Evolutionary conservation across 2,888 invertebrate species (phyloP).

Genomic region (Diadromus collaris): DNA sequence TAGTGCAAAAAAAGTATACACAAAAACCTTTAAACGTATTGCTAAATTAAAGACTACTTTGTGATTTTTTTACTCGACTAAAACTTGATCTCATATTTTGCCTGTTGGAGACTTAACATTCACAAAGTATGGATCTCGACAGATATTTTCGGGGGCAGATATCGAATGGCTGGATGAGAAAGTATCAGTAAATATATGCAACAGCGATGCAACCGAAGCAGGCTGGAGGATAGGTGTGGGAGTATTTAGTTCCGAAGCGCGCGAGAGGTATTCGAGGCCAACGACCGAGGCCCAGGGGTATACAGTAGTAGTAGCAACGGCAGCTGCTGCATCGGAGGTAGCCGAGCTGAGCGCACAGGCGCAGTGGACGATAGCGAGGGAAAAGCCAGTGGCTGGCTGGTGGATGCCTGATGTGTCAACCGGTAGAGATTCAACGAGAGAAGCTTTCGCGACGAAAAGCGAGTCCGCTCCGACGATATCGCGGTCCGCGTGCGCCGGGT

Average conservation of each 20-base stretch:
- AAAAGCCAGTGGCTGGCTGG: conserved; percentile 45
- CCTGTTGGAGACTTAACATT: too few relatives aligned
- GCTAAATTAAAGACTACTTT: background rate
- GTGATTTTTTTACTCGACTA: background rate
- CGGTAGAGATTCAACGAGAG: conserved; percentile 47
- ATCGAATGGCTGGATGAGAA: conserved; percentile 15
- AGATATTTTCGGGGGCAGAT: background rate
- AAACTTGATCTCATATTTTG: background rate
- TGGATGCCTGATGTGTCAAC: conserved; percentile 53
- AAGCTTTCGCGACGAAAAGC: conserved; percentile 46
- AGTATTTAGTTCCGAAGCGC: conserved; percentile 41
- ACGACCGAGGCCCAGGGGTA: conserved; percentile 48
- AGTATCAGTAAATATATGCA: conserved; percentile 12
- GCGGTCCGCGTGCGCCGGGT: conserved; percentile 55
- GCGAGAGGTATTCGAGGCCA: conserved; percentile 44
- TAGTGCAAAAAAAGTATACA: too few relatives aligned
- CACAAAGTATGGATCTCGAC: background rate
- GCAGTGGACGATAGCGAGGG: conserved; percentile 45
- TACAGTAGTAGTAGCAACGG: conserved; percentile 3
- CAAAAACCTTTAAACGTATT: too few relatives aligned
- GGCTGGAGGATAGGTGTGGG: background rate
- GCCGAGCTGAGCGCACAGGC: conserved; percentile 53
- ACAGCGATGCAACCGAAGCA: conserved; percentile 16
- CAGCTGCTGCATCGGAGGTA: conserved; percentile 17
- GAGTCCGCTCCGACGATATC: conserved; percentile 48